A percentile compares a stretch with the other conserved stretches of the same genome.
Conservation (phyloP, 2,797 vertebrate species). For the Pangasius sanitwongsei region DNA sequence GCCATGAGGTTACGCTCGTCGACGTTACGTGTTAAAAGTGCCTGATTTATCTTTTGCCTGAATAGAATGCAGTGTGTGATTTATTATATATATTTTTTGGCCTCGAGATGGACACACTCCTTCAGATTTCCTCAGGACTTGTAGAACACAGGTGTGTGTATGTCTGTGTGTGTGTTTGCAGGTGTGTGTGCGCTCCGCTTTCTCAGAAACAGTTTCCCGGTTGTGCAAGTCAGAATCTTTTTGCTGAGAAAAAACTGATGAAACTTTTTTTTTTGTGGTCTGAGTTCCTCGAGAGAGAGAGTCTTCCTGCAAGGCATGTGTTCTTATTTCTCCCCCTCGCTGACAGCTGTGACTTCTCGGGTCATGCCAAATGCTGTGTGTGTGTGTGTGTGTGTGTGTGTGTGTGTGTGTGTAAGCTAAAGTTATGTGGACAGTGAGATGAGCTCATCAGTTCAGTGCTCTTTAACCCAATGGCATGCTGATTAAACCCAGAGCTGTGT, state of each 20-base stretch:
- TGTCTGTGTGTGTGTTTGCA: not conserved
- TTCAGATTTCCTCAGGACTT: not conserved
- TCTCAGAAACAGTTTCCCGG: constrained; percentile 2
- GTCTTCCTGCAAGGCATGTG: constrained; percentile 15
- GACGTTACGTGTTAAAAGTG: not conserved
- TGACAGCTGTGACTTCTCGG: not conserved
- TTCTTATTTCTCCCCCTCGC: not conserved
- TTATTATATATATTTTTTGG: too few species aligned
- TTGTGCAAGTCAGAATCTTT: not conserved
- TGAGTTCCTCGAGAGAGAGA: constrained; percentile 42
- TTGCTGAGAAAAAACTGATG: constrained; percentile 3
- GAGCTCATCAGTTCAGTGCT: not conserved
- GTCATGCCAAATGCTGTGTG: not conserved
- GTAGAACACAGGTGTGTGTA: not conserved
- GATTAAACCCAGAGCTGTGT: not conserved
- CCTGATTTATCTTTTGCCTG: not conserved
- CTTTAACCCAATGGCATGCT: constrained; percentile 31
- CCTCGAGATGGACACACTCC: not conserved
- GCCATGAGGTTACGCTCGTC: not conserved
- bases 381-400: not conserved
- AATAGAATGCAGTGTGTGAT: not conserved
- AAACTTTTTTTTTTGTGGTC: not conserved
- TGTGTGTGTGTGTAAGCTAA: not conserved
- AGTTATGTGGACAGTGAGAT: constrained; percentile 8
- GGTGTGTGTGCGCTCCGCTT: too few species aligned